Percentiles rank a stretch among this genome's conserved stretches.
Evolutionary conservation across 2,113 vertebrate species (phyloP).

Genomic region (Heptranchias perlo): DNA sequence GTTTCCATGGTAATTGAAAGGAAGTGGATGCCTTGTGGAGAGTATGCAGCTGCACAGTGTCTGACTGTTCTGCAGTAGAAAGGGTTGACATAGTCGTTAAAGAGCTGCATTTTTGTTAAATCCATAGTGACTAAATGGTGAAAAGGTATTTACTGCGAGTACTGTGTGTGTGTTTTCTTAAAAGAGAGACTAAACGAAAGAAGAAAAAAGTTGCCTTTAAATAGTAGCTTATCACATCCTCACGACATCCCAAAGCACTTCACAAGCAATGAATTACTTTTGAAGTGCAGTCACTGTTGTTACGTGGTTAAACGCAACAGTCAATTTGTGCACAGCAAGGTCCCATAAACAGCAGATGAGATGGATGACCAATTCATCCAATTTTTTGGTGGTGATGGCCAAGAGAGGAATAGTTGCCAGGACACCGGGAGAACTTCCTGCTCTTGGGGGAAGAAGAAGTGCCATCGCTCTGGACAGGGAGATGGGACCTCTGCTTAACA

Average conservation of each 20-base stretch:
- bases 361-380: too few relatives aligned
- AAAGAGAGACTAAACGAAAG: not conserved
- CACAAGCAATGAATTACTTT: too few relatives aligned
- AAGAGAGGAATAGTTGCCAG: too few relatives aligned
- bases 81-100: not conserved
- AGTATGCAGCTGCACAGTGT: not conserved
- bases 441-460: too few relatives aligned
- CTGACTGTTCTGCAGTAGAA: not conserved
- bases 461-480: too few relatives aligned
- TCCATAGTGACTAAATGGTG: not conserved
- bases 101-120: not conserved
- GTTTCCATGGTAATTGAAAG: not conserved
- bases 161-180: not conserved
- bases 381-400: too few relatives aligned
- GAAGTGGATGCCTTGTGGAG: not conserved
- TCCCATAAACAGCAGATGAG: not conserved
- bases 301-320: not conserved
- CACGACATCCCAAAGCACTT: not conserved
- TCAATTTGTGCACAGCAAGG: not conserved
- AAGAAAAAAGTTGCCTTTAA: not conserved
- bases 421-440: too few relatives aligned
- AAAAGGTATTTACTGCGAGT: not conserved
- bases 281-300: not conserved
- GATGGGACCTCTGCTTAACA: too few relatives aligned
- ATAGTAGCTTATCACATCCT: not conserved